Conservation (phyloP, 2,888 invertebrate species). For the Agonum fuliginosum region DNA sequence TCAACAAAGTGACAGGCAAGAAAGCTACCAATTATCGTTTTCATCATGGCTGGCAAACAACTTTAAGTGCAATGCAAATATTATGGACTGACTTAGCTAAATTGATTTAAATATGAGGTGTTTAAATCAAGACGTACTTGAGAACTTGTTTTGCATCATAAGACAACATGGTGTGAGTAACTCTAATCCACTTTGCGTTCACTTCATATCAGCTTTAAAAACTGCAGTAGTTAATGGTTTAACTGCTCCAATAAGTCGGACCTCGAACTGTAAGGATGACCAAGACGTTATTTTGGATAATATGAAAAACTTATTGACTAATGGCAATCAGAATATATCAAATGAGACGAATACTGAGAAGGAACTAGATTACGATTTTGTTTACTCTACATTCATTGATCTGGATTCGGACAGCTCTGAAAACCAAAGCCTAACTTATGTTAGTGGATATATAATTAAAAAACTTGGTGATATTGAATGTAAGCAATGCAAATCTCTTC, state of each 20-base stretch:
- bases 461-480: not conserved
- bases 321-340: no score
- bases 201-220: not conserved
- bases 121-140: not conserved
- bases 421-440: not conserved
- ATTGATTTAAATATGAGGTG: not conserved
- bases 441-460: not conserved
- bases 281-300: not conserved
- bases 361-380: no score
- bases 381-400: not conserved
- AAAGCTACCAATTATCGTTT: not conserved
- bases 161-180: no score
- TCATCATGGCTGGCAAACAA: not conserved
- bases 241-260: not conserved
- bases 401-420: not conserved
- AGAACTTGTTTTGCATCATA: no score
- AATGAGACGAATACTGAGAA: no score
- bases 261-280: not conserved
- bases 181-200: no score
- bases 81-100: not conserved
- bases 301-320: no score
- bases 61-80: not conserved
- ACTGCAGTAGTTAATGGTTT: not conserved
- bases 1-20: not conserved
- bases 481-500: not conserved